phyloP scores from a whole-genome alignment of 2,888 invertebrate genomes.

The Diaprepes abbreviatus region DNA sequence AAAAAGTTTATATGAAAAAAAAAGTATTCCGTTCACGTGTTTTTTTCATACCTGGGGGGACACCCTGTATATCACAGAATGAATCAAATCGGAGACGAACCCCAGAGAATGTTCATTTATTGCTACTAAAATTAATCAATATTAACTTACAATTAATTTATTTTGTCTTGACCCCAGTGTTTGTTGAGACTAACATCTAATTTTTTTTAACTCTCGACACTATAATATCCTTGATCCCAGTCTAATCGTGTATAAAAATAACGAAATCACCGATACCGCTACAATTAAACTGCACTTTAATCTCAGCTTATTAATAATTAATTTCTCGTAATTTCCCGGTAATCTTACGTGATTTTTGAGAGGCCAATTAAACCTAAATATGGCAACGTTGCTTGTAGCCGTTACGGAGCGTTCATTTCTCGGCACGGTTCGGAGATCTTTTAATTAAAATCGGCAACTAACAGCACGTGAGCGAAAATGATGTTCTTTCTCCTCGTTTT shows the following conservation, averaged over 20 bases:
- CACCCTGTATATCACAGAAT: no score
- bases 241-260: background rate
- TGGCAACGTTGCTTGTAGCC: slow-evolving; percentile 44
- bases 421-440: slow-evolving; percentile 36
- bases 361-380: slow-evolving; percentile 39
- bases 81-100: no score
- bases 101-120: no score
- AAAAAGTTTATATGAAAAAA: no score
- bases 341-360: slow-evolving; percentile 29
- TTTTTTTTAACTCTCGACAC: no score
- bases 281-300: slow-evolving; percentile 39
- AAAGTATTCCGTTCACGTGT: no score
- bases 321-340: slow-evolving; percentile 41
- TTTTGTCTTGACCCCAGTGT: no score
- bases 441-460: slow-evolving; percentile 36
- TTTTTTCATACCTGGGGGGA: no score
- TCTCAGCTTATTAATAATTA: slow-evolving; percentile 42
- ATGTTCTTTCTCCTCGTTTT: slow-evolving; percentile 11
- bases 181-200: no score
- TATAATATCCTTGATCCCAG: background rate
- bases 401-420: slow-evolving; percentile 42
- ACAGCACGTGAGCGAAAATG: slow-evolving; percentile 17
- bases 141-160: no score
- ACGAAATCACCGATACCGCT: slow-evolving; percentile 7
- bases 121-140: no score